Evolutionary conservation across 2,888 invertebrate genomes (phyloP).

Genomic region (Caenorhabditis sp.): DNA sequence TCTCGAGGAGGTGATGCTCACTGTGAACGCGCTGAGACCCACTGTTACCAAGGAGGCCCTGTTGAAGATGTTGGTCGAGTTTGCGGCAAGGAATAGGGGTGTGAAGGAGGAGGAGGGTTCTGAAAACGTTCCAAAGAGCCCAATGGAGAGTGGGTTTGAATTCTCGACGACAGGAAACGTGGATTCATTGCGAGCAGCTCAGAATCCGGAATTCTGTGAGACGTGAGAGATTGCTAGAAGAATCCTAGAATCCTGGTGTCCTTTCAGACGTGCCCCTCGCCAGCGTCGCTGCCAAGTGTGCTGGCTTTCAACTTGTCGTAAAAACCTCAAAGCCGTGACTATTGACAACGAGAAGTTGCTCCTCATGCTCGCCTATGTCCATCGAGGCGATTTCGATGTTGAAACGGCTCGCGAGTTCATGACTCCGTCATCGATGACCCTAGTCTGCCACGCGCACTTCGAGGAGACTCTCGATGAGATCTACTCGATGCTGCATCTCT

Average conservation of each 20-base stretch:
- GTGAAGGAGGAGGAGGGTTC: no score
- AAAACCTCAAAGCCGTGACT: slow-evolving; percentile 21
- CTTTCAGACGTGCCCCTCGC: neutral
- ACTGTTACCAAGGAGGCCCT: neutral
- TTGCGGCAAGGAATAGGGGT: slow-evolving; percentile 12
- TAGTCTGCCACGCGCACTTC: slow-evolving; percentile 39
- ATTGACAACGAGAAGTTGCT: slow-evolving; percentile 46
- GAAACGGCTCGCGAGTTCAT: slow-evolving; percentile 9
- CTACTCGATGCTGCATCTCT: slow-evolving; percentile 10
- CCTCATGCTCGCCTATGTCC: slow-evolving; percentile 21
- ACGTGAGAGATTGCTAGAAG: no score
- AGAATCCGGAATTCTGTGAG: no score
- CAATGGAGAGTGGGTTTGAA: no score
- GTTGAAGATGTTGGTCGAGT: slow-evolving; percentile 16
- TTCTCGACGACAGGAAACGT: no score
- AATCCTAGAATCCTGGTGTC: no score
- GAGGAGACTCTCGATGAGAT: slow-evolving; percentile 37
- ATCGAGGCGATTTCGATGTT: slow-evolving; percentile 6
- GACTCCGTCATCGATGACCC: neutral
- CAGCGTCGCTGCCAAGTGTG: slow-evolving; percentile 46
- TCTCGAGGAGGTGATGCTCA: slow-evolving; percentile 6
- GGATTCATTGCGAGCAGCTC: no score
- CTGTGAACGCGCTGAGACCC: neutral
- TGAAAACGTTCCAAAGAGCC: no score
- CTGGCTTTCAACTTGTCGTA: neutral